Evolutionary conservation across 1,140 invertebrate species (phyloP).

Genomic region (Sarcophaga peregrina): DNA sequence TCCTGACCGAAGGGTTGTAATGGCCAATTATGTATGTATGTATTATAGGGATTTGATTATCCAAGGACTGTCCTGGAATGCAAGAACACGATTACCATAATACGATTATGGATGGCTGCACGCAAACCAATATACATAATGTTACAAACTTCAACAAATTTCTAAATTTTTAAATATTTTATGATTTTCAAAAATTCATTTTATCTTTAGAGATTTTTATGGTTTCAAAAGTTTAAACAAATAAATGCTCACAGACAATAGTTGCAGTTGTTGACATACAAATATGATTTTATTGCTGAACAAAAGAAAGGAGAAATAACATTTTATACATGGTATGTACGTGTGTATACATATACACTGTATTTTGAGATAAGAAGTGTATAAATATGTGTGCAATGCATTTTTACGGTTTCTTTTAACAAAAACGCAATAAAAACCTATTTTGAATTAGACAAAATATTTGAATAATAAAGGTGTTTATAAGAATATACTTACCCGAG

Average conservation of each 20-base stretch:
- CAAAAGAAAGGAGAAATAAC: background rate
- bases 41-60: too few relatives aligned
- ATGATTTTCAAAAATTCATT: too few relatives aligned
- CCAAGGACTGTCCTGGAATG: too few relatives aligned
- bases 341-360: too few relatives aligned
- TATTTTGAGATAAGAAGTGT: background rate
- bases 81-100: too few relatives aligned
- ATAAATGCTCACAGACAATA: background rate
- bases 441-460: slow-evolving; percentile 24
- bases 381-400: background rate
- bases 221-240: background rate
- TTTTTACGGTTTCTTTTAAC: background rate
- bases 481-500: slow-evolving; percentile 73
- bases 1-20: too few relatives aligned
- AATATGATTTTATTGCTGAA: background rate
- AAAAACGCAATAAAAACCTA: background rate
- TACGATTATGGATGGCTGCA: too few relatives aligned
- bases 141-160: too few relatives aligned
- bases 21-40: too few relatives aligned
- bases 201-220: too few relatives aligned
- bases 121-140: too few relatives aligned
- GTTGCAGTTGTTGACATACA: background rate
- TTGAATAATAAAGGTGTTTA: background rate
- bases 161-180: too few relatives aligned
- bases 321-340: background rate